phyloP scores from a whole-genome alignment of 2,797 vertebrate genomes.

The Picus viridis region DNA sequence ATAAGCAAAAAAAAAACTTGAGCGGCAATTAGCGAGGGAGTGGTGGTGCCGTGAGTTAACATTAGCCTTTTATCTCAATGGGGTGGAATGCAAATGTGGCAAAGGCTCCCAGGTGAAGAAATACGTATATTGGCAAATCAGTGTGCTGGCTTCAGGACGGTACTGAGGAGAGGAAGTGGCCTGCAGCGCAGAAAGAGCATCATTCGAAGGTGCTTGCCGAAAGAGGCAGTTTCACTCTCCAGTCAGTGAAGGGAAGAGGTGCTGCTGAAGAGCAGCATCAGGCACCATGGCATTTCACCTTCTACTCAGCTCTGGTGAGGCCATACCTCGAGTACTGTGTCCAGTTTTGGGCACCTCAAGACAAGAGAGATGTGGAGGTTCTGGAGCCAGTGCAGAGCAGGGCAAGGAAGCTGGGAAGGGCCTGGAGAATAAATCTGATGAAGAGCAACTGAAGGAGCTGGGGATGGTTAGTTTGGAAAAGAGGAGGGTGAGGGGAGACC shows the following conservation, averaged over 20 bases:
- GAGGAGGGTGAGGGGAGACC: too few species aligned
- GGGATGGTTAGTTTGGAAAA: too few species aligned
- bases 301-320: too few species aligned
- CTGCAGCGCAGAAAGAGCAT: neutral
- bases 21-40: conserved; percentile 60
- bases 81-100: conserved; percentile 59
- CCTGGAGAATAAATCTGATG: too few species aligned
- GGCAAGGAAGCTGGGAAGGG: too few species aligned
- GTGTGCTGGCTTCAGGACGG: neutral
- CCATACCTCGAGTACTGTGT: too few species aligned
- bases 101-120: conserved; percentile 44
- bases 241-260: neutral
- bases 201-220: neutral
- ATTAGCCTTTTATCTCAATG: conserved; percentile 31
- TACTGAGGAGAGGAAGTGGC: neutral
- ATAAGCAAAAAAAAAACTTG: conserved; percentile 73
- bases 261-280: neutral
- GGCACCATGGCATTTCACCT: neutral
- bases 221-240: neutral
- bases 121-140: conserved; percentile 10
- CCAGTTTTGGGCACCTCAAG: too few species aligned
- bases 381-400: too few species aligned
- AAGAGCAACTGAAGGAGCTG: too few species aligned
- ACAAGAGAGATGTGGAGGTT: too few species aligned
- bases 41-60: conserved; percentile 27